Conservation (phyloP, 2,113 vertebrate genomes). For the Cricetomys ansorgei region DNA sequence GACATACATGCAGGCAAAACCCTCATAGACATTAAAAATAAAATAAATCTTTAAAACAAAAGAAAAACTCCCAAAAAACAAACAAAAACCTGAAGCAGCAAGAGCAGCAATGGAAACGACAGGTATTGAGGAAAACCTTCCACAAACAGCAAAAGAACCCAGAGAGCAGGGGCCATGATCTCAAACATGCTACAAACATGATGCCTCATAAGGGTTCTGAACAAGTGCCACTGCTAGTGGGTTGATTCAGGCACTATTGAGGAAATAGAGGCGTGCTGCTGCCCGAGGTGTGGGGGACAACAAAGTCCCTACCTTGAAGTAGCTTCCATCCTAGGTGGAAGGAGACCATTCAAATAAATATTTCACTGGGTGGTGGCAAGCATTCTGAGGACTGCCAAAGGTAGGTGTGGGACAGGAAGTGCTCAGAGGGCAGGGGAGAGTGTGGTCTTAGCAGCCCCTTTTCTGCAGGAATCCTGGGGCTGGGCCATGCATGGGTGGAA, state of each 20-base stretch:
- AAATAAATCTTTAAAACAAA: not conserved
- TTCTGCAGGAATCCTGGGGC: not conserved
- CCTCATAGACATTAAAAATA: not conserved
- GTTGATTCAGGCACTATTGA: no score
- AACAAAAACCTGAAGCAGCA: no score
- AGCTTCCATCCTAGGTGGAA: not conserved
- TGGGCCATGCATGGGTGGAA: not conserved
- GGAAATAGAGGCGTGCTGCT: not conserved
- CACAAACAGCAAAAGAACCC: not conserved
- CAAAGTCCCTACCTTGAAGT: not conserved
- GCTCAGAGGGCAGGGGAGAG: not conserved
- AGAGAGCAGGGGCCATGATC: accelerated
- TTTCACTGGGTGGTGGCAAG: not conserved
- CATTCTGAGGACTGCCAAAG: not conserved
- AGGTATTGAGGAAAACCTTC: not conserved
- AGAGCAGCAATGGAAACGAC: not conserved
- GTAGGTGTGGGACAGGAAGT: not conserved
- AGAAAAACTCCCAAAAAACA: no score
- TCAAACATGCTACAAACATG: not conserved
- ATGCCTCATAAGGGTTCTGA: not conserved
- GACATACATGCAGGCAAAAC: not conserved
- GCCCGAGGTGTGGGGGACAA: not conserved
- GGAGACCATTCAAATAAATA: not conserved
- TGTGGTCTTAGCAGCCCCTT: not conserved
- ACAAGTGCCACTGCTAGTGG: not conserved